Conservation (phyloP, 2,113 vertebrate species). For the Eublepharis macularius region DNA sequence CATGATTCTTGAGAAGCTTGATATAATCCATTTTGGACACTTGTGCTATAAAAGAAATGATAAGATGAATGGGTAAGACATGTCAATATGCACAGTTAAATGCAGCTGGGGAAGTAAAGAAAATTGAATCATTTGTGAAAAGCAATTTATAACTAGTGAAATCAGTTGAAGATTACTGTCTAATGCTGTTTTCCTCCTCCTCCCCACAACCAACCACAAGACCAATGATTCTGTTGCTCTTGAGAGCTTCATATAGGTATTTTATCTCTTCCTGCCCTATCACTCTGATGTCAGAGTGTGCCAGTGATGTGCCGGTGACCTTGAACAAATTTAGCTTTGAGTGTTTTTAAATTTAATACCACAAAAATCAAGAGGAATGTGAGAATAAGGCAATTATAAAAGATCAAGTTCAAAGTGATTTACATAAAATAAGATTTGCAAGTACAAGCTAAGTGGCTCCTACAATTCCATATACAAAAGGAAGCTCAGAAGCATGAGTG, state of each 20-base stretch:
- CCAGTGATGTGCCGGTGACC: slow-evolving; percentile 1
- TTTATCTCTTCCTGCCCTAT: neutral
- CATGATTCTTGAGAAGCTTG: neutral
- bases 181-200: no score
- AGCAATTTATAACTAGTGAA: neutral
- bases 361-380: slow-evolving; percentile 23
- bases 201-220: neutral
- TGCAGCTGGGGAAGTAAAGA: neutral
- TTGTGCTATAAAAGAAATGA: neutral
- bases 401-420: slow-evolving; percentile 26
- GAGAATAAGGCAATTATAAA: slow-evolving; percentile 19
- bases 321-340: slow-evolving; percentile 22
- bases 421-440: slow-evolving; percentile 10
- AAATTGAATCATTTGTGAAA: neutral
- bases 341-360: slow-evolving; percentile 18
- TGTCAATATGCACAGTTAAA: neutral
- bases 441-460: neutral
- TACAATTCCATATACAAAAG: neutral
- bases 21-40: neutral
- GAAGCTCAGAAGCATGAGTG: neutral
- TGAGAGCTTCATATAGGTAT: neutral
- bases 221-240: neutral
- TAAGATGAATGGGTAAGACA: neutral
- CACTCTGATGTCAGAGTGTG: neutral
- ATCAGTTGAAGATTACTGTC: neutral